Base-by-base conservation (phyloP, 2,888 invertebrate species). In the Nomada lathburiana region DNA sequence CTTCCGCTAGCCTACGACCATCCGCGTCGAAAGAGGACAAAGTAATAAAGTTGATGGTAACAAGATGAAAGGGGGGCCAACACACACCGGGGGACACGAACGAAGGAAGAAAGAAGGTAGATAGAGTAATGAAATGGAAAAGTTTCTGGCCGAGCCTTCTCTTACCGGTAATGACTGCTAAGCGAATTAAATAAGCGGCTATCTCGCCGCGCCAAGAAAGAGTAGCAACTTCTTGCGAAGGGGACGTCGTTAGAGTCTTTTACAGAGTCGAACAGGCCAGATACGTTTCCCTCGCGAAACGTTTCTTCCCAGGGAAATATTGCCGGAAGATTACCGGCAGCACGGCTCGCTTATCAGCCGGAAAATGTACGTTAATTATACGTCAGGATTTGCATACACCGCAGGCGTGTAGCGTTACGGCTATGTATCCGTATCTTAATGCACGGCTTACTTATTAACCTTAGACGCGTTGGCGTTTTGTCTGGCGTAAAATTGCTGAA, bases 71-170 rank as follows among this genome's bases (percentile, higher is more conserved):
- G 69, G 52, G 52, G 55, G 63, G 11, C 57, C 59, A 47, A 36
- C 60, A 59, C 63, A 83, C 81, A 50, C 36, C 44, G 55, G 68
- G 44, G 62, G 16, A 36, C 47, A 47, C 52, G 44, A n/a, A 20
- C n/a, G n/a, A 16, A 42, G 76, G 77, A 64, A 73, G 79, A 76
- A 71, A 72, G 82, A 76, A 85, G 85, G 83, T 82, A 84, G 86
- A 86, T 76, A 78, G 87, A 88, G 90, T 93, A 93, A 93, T 92
- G 93, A 92, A 92, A 93, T 93, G 93, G 92, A 91, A 93, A 93
- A 93, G 93, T 93, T 93, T 93, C 85, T 87, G 88, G 88, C 81
- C 76, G 72, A n/a, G 84, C 82, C 88, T 86, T 82, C 86, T 89
- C 84, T 86, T 80, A 72, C 85, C 83, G 84, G 89, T 91, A 92